Conservation (phyloP, 2,113 vertebrate species). For the Galemys pyrenaicus region DNA sequence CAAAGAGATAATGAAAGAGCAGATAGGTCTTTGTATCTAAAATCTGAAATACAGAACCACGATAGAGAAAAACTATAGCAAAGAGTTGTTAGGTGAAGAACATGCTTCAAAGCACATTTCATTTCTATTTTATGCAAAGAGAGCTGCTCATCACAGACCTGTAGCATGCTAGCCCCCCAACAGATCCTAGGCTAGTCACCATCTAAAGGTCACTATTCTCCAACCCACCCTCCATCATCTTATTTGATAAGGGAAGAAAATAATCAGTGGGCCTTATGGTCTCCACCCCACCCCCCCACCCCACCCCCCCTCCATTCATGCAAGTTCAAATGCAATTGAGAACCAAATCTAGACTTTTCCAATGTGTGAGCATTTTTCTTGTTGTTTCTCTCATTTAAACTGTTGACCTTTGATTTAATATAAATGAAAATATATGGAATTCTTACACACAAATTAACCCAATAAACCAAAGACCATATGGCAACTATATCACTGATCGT, state of each 20-base stretch:
- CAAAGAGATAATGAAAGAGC: background rate
- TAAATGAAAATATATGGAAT: background rate
- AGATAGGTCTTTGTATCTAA: background rate
- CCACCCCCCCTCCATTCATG: background rate
- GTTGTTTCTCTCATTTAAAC: constrained; percentile 1
- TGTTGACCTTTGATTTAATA: background rate
- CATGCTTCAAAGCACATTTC: background rate
- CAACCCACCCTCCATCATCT: no score
- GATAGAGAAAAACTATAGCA: background rate
- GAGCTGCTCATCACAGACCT: background rate
- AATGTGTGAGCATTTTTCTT: background rate
- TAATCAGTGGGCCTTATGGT: background rate
- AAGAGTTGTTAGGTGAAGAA: background rate
- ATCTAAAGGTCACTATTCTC: background rate
- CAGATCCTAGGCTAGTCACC: background rate
- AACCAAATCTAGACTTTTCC: background rate
- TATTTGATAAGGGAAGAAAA: background rate
- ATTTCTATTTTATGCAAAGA: background rate
- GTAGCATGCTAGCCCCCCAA: background rate
- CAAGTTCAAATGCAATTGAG: constrained; percentile 13
- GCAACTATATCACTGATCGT: background rate
- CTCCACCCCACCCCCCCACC: background rate
- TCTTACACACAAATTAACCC: background rate
- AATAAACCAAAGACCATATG: background rate
- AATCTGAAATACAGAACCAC: constrained; percentile 9